phyloP scores from a whole-genome alignment of 2,113 vertebrate species.

The Platichthys flesus region DNA sequence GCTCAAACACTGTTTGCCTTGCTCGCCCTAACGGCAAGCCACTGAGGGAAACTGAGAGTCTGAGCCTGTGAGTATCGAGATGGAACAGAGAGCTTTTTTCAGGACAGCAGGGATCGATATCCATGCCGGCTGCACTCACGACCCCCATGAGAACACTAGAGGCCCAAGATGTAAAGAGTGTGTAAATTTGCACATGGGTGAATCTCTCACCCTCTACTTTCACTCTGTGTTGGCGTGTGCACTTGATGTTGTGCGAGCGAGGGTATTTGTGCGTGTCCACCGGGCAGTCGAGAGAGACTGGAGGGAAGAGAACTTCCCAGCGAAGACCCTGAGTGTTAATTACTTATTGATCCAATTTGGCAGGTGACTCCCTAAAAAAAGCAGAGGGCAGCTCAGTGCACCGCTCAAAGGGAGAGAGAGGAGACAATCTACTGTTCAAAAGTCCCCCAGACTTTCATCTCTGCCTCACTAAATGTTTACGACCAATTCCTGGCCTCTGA shows the following conservation, averaged over 20 bases:
- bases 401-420: conserved; percentile 57
- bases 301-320: conserved; percentile 66
- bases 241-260: conserved; percentile 28
- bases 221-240: conserved; percentile 11
- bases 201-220: conserved; percentile 7
- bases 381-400: conserved; percentile 53
- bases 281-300: conserved; percentile 17
- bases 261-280: conserved; percentile 37
- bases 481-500: conserved; percentile 47
- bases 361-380: conserved; percentile 80
- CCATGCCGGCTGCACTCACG: conserved; percentile 36
- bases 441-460: conserved; percentile 56
- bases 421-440: conserved; percentile 67
- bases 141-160: conserved; percentile 46
- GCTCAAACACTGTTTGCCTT: not conserved
- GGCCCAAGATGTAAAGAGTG: conserved; percentile 38
- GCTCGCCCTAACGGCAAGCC: not conserved
- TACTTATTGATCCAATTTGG: conserved; percentile 85
- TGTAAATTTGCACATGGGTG: conserved; percentile 45
- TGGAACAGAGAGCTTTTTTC: conserved; percentile 49
- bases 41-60: conserved; percentile 1
- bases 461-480: conserved; percentile 73
- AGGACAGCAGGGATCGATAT: conserved; percentile 48
- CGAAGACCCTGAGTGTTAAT: conserved; percentile 81
- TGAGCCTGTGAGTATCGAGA: conserved; percentile 39